phyloP scores from a whole-genome alignment of 2,113 vertebrate species.

The Vulpes ferrilata region DNA sequence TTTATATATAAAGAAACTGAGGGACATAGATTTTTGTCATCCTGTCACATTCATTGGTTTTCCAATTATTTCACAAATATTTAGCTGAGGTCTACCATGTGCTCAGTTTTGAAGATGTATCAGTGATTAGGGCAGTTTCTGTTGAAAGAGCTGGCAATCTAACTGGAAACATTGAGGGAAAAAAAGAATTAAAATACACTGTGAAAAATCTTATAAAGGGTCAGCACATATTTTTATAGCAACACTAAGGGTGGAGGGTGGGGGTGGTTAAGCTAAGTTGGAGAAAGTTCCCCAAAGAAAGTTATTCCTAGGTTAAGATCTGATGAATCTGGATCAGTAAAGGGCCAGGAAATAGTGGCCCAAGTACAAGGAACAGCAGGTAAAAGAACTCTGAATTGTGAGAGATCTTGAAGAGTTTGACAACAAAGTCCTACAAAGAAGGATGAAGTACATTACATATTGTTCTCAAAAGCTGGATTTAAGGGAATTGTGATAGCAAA shows the following conservation, averaged over 20 bases:
- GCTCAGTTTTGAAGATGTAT: not conserved
- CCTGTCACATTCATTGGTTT: not conserved
- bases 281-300: not conserved
- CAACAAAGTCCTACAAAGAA: not conserved
- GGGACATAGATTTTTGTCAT: not conserved
- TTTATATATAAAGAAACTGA: slow-evolving; percentile 2
- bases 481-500: not conserved
- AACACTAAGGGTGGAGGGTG: not conserved
- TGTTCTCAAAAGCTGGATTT: not conserved
- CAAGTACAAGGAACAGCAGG: not conserved
- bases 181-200: not conserved
- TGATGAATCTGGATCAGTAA: not conserved
- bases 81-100: not conserved
- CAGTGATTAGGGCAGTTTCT: not conserved
- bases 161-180: not conserved
- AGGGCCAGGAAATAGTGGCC: not conserved
- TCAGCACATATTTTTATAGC: not conserved
- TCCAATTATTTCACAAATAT: not conserved
- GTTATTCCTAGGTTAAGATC: not conserved
- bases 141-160: not conserved
- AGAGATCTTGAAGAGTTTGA: not conserved
- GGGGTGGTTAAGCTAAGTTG: not conserved
- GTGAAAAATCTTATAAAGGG: not conserved
- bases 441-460: not conserved
- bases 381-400: not conserved